Base-by-base conservation (phyloP, 2,888 invertebrate genomes). In the Gerris lacustris region DNA sequence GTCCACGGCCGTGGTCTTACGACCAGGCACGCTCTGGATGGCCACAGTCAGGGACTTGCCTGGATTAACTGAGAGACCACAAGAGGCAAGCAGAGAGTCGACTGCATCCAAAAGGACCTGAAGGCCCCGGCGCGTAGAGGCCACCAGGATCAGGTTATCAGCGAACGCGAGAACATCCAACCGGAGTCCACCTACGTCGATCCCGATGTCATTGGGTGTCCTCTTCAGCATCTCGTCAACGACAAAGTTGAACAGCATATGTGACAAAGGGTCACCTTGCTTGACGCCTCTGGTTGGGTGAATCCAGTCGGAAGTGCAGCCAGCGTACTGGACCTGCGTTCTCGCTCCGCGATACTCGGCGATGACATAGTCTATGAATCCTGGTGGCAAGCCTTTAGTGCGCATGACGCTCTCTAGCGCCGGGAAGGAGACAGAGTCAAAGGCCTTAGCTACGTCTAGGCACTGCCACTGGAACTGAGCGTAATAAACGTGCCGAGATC, bases 361-460 rank as follows among this genome's bases (percentile, higher is more conserved):
- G 68, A 76, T 76, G 44, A 81, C 44, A 70, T 80, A 80, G 1
- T 74, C 70, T 6, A 77, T 74, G 31, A 80, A 76, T 0, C 68
- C 73, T n/a, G 44, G 66, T 5, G 80, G 81, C 31, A 70, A n/a
- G 6, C 79, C 81, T 62, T 77, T 75, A 6, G 72, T 71, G 31
- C 76, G 72, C 70, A 82, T 76, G 70, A 45, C 68, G n/a, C n/a
- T n/a, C n/a, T n/a, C n/a, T n/a, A n/a, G n/a, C n/a, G n/a, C n/a
- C n/a, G n/a, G n/a, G n/a, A 79, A 79, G n/a, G 77, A 77, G 69
- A 79, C 77, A 0, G 77, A 79, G 73, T 81, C 81, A 74, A 81
- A 82, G 5, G 81, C 82, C 75, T 82, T 82, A 15, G 55, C 77
- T 45, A 82, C 79, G 74, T 82, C 82, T 18, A 63, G 45, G 55